These are phyloP conservation scores for Ispidina picta DNA, from an alignment of 2,797 vertebrate species.

Conservation along the genomic window DNA sequence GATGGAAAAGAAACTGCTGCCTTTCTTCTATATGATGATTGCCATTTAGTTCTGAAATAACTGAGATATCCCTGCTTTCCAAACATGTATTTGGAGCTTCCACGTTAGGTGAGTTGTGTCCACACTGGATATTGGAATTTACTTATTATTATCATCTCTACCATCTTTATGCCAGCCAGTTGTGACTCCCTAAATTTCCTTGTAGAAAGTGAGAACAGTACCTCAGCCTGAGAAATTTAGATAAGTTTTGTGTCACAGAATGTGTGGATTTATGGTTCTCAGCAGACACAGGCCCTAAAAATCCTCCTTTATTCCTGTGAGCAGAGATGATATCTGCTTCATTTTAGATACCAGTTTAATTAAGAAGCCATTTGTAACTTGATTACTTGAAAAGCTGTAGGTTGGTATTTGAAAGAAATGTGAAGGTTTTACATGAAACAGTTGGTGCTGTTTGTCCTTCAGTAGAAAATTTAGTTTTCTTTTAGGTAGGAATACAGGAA, in stretches of 20 bases:
- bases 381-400: background rate
- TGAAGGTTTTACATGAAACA: background rate
- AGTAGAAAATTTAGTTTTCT: background rate
- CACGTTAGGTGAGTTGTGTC: background rate
- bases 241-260: background rate
- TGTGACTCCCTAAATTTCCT: background rate
- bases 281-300: background rate
- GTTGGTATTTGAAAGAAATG: background rate
- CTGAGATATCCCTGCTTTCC: background rate
- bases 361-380: background rate
- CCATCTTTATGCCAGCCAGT: background rate
- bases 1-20: background rate
- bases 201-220: background rate
- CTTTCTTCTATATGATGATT: background rate
- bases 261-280: background rate
- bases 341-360: background rate
- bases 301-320: background rate
- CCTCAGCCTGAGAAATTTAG: background rate
- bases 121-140: background rate
- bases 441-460: background rate
- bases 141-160: background rate
- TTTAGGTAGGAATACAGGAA: background rate
- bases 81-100: background rate
- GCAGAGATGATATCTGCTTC: background rate
- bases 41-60: background rate